Evolutionary conservation across 2,113 vertebrate species (phyloP), one percentile per base, ranked within the genome.

Genomic region (Coptodon bakossiorum): DNA sequence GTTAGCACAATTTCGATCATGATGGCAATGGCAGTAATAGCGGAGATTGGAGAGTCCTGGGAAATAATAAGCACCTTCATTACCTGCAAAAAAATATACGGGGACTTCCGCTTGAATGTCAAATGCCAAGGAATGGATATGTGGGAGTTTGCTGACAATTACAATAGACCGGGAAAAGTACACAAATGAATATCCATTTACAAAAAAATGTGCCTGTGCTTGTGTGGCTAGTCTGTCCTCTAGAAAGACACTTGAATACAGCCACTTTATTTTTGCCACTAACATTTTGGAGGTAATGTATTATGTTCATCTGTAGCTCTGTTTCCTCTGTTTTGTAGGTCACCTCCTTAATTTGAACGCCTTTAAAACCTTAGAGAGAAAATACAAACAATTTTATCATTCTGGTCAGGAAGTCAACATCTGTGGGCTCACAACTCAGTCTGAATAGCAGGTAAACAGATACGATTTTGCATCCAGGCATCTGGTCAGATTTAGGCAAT

Each of bases 1-100:
- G 53, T 81, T 45, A 31, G 31, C 36, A 57, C 43, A 24, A 3
- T 40, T 27, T 29, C 16, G 86, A 73, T 24, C 40, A 76, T 24
- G 38, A 82, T 19, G 43, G 45, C 34, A 27, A 50, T 48, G 38
- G 82, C 11, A 31, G 71, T 82, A 57, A 87, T 81, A 43, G 66
- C 14, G 29, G 38, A 82, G 84, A 57, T 76, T 59, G 88, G 53
- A 9, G 80, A 87, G 86, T 86, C 83, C 29, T 40, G 14, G 53
- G 83, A 83, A 89, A 86, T 92, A 88, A 90, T 88, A 90, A 87
- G 81, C 85, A 27, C 48, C 83, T 88, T 92, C 80, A 89, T 93
- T 92, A 92, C 22, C 80, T 36, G 76, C 36, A 45, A 24, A 50
- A 54, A 22, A 85, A 31, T 76, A 50, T 61, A 79, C 12, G 27